Conservation (phyloP, 2,888 invertebrate species). For the Ennomos fuscantarius region DNA sequence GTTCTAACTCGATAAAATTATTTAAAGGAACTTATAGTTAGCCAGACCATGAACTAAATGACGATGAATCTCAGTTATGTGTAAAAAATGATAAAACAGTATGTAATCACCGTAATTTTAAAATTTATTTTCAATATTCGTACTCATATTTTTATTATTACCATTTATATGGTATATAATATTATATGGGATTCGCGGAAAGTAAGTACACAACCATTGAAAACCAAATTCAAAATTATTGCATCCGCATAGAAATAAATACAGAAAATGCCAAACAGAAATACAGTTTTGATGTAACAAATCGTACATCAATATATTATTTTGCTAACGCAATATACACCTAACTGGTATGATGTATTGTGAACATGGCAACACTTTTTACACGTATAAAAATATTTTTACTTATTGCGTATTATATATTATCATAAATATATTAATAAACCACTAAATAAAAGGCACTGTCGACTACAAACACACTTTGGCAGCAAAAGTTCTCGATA, state of each 20-base stretch:
- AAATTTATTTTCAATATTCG: neutral
- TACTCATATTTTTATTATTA: no score
- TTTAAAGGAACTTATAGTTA: constrained; percentile 80
- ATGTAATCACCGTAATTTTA: neutral
- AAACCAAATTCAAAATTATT: constrained; percentile 35
- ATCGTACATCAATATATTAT: constrained; percentile 1
- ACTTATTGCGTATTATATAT: constrained; percentile 77
- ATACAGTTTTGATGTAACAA: constrained; percentile 25
- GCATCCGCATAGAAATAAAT: constrained; percentile 13
- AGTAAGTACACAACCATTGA: constrained; percentile 83
- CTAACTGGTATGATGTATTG: constrained; percentile 46
- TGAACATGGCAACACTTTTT: constrained; percentile 83
- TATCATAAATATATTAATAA: constrained; percentile 76
- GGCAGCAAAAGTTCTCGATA: constrained; percentile 79
- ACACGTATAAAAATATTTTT: constrained; percentile 82
- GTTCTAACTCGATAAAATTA: constrained; percentile 73
- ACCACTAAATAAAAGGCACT: constrained; percentile 81
- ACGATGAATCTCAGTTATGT: constrained; percentile 44
- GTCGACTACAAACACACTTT: constrained; percentile 86
- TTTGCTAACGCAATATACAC: constrained; percentile 1
- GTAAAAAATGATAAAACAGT: constrained; percentile 6
- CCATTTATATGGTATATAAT: neutral
- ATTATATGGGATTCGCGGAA: constrained; percentile 46
- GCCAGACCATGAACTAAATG: constrained; percentile 69
- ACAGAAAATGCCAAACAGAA: constrained; percentile 39